Base-by-base conservation (phyloP, 2,888 invertebrate genomes). In the Phyllotreta cruciferae region DNA sequence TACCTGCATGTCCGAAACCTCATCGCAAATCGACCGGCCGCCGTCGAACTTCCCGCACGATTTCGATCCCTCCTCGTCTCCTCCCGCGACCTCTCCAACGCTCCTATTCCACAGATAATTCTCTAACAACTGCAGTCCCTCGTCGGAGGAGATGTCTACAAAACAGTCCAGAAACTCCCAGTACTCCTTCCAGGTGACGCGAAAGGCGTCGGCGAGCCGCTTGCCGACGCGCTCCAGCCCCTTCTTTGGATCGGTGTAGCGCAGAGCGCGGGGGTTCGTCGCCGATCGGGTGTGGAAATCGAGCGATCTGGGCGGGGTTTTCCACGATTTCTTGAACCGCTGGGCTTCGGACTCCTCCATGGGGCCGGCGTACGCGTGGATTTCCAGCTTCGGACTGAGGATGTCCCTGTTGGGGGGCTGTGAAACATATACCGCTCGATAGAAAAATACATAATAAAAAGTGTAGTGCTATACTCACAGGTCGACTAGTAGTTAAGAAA, bases 121-220 rank as follows among this genome's bases (percentile, higher is more conserved):
- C 78, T 98, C 96, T 7, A 98, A 80, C 44, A 88, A 82, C 0
- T 81, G 74, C 6, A 97, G 83, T 0, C 96, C 97, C 60, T 91
- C 89, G 0, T 82, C 77, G 0, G 90, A 86, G 0, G 90, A 81
- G 5, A 98, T 83, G 79, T 98, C 91, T 0, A 91, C 85, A 79
- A 92, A 95, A 1, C 87, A 86, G 71, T 91, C 90, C 9, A 97
- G 82, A 78, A 97, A 97, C 5, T 90, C 89, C 97, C 97, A 98
- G 81, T 93, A 93, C 76, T 98, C 97, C 66, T 88, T 90, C 96
- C 96, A 97, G 7, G 87, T 86, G 0, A 93, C 85, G 57, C 89
- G 85, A 78, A 88, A 86, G 78, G 91, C 85, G 67, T 87, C 86
- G 0, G 94, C 93, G 68, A 91, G 78, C 69, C 85, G 83, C 74